Evolutionary conservation across 2,797 vertebrate genomes (phyloP), one percentile per base, ranked within the genome.

Genomic region (Taenioides sp.): DNA sequence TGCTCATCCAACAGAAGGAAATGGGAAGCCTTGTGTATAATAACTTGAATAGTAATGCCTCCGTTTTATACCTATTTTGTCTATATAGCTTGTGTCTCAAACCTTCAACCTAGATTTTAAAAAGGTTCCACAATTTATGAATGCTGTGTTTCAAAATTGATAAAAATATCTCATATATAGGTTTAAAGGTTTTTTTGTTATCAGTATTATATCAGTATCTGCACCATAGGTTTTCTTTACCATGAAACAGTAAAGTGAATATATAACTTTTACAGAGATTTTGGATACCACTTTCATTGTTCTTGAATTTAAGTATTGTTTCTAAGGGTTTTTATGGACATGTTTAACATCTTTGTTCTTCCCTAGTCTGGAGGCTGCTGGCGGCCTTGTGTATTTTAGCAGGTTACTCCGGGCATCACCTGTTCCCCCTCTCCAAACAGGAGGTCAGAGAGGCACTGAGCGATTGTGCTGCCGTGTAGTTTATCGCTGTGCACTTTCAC

Each of bases 21-120:
- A 89, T 83, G 87, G 81, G 86, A 91, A 89, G 90, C 69, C 43
- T 92, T 88, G 86, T 89, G 80, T 88, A 87, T 88, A 87, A 92
- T 90, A 93, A 90, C 71, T 70, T 88, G 83, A 89, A 90, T 90
- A 81, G 89, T 87, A 92, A 93, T 92, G 86, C 75, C 69, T 87
- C 84, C 82, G 79, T 89, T 92, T 93, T 91, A 89, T 91, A 77
- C 76, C 75, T 80, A 74, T 87, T 86, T 89, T 43, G 12, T 80
- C 75, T 80, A 71, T 70, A 78, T 86, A 78, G 73, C 78, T 82
- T 77, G 83, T 65, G 67, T 80, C 77, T 86, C 67, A 74, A 72
- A 76, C 74, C 77, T 80, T 76, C 76, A 87, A 86, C 81, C 75
- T 70, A 84, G 80, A 90, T 92, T 90, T 90, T 86, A 84, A 81